phyloP scores from a whole-genome alignment of 1,140 invertebrate species.

The Marisa cornuarietis region DNA sequence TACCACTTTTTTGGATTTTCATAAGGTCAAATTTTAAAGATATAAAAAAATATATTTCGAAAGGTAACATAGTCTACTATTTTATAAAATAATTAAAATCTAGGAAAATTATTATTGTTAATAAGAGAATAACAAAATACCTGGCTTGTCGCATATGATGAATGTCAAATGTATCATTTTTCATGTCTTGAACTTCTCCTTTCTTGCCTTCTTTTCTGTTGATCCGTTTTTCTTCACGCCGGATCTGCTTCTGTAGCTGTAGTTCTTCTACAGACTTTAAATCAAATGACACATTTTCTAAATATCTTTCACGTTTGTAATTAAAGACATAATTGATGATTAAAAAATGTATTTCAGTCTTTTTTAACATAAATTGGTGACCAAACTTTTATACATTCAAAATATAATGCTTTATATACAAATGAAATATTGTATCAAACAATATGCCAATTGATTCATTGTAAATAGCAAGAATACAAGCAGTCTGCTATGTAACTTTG shows the following conservation, averaged over 20 bases:
- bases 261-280: conserved; percentile 82
- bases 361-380: too few relatives aligned
- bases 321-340: too few relatives aligned
- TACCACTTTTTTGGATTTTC: too few relatives aligned
- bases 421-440: too few relatives aligned
- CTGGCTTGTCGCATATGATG: conserved; percentile 9
- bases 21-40: too few relatives aligned
- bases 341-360: too few relatives aligned
- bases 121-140: background rate
- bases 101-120: conserved; percentile 26
- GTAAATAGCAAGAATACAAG: too few relatives aligned
- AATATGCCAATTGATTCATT: too few relatives aligned
- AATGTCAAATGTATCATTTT: conserved; percentile 49
- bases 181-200: conserved; percentile 30
- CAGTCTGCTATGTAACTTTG: background rate
- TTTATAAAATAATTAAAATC: too few relatives aligned
- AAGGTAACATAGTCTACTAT: too few relatives aligned
- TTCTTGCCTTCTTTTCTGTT: conserved; percentile 68
- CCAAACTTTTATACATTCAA: background rate
- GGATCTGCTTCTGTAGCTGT: conserved; percentile 79
- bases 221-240: conserved; percentile 88
- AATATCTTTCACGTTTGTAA: too few relatives aligned
- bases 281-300: background rate
- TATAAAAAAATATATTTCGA: too few relatives aligned
- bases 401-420: background rate